These are phyloP conservation scores for Cynopterus brachyotis DNA, from an alignment of 2,113 vertebrate species.

Conservation along the genomic window DNA sequence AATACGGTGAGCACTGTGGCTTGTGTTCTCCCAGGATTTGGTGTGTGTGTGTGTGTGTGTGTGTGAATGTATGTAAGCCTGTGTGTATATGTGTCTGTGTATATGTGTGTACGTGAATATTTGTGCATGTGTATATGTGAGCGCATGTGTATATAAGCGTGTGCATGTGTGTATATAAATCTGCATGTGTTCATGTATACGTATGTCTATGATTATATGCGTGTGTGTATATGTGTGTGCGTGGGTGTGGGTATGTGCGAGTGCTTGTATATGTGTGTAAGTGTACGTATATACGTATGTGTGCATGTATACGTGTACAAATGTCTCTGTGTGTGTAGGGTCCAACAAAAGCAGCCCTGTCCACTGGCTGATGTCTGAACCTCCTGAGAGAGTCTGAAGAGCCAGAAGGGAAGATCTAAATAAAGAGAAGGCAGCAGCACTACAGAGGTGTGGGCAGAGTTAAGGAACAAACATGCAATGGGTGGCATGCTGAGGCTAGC, in stretches of 20 bases:
- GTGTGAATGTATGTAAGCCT: too few relatives aligned
- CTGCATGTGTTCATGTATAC: too few relatives aligned
- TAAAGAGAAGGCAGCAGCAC: neutral
- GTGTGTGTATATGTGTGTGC: neutral
- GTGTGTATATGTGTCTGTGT: too few relatives aligned
- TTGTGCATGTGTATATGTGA: too few relatives aligned
- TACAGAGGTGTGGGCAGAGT: neutral
- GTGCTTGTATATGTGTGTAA: too few relatives aligned
- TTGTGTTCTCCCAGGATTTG: neutral
- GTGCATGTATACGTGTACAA: accelerated
- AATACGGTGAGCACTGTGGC: neutral
- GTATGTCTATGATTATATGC: neutral
- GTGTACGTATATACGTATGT: neutral
- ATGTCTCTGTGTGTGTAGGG: neutral
- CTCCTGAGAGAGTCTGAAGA: neutral
- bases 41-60: neutral
- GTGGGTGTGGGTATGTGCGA: neutral
- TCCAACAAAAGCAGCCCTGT: neutral
- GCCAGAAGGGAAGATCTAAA: too few relatives aligned
- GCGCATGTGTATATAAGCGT: too few relatives aligned
- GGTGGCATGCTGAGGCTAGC: neutral
- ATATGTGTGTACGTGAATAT: neutral
- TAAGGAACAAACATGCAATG: neutral
- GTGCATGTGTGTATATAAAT: too few relatives aligned
- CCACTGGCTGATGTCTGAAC: neutral